Evolutionary conservation across 2,113 vertebrate genomes (phyloP).

Genomic region (Cheirogaleus medius): DNA sequence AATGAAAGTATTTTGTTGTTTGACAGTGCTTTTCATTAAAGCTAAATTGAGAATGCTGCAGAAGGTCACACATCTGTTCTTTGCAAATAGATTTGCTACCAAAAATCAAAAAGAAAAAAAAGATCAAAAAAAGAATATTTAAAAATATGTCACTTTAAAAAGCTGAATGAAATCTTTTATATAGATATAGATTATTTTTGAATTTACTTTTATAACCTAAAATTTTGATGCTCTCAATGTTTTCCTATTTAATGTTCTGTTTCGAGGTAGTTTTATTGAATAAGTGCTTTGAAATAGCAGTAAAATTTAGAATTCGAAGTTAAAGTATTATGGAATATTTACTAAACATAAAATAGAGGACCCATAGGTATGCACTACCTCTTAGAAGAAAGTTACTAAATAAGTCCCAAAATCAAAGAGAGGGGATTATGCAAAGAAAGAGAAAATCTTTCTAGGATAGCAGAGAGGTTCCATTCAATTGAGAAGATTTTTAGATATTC

Average conservation of each 20-base stretch:
- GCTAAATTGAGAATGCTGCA: background rate
- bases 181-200: background rate
- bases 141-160: background rate
- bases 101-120: background rate
- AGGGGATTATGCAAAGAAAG: background rate
- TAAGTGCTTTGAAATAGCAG: background rate
- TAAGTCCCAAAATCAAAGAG: background rate
- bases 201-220: background rate
- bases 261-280: background rate
- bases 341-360: background rate
- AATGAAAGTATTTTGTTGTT: background rate
- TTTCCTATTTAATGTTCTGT: background rate
- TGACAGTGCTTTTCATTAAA: background rate
- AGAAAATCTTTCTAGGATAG: background rate
- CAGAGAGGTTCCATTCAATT: background rate
- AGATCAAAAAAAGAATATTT: background rate
- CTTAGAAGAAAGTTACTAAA: background rate
- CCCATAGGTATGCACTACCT: background rate
- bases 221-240: background rate
- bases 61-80: conserved; percentile 4
- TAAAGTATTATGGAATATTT: background rate
- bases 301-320: background rate
- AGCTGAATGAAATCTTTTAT: background rate
- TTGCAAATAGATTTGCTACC: background rate
- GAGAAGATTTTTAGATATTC: background rate